Evolutionary conservation across 2,113 vertebrate species (phyloP).

Genomic region (Labeo catla): DNA sequence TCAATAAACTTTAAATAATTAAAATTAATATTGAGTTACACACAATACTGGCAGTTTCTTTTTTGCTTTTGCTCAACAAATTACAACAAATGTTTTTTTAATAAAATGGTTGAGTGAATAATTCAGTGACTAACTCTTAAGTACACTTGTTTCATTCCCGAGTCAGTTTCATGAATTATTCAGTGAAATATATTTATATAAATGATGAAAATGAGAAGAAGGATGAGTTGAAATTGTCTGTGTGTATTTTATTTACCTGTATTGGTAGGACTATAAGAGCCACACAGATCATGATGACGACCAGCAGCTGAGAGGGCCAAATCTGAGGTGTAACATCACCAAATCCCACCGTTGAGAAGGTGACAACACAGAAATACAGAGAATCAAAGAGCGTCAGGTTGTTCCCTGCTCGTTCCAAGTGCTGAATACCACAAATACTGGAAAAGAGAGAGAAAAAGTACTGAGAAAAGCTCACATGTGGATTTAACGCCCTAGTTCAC

Average conservation of each 20-base stretch:
- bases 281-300: conserved; percentile 87
- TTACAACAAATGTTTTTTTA: no score
- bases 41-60: no score
- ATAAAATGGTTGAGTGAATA: not conserved
- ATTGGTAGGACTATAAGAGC: conserved; percentile 84
- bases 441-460: not conserved
- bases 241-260: conserved; percentile 70
- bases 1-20: no score
- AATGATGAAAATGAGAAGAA: not conserved
- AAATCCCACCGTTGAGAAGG: conserved; percentile 84
- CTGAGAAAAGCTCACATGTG: not conserved
- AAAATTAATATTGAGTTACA: no score
- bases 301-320: conserved; percentile 84
- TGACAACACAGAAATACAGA: conserved; percentile 85
- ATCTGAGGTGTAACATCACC: conserved; percentile 83
- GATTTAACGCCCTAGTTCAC: not conserved
- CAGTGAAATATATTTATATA: not conserved
- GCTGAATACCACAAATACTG: conserved; percentile 82
- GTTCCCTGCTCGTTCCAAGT: conserved; percentile 81
- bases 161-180: not conserved
- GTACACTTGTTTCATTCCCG: not conserved
- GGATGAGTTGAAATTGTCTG: not conserved
- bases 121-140: not conserved
- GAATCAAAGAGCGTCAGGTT: conserved; percentile 84
- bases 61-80: no score